A percentile compares a stretch with the other conserved stretches of the same genome.
phyloP scores from a whole-genome alignment of 2,797 vertebrate genomes.

The Pantherophis alleghaniensis region DNA sequence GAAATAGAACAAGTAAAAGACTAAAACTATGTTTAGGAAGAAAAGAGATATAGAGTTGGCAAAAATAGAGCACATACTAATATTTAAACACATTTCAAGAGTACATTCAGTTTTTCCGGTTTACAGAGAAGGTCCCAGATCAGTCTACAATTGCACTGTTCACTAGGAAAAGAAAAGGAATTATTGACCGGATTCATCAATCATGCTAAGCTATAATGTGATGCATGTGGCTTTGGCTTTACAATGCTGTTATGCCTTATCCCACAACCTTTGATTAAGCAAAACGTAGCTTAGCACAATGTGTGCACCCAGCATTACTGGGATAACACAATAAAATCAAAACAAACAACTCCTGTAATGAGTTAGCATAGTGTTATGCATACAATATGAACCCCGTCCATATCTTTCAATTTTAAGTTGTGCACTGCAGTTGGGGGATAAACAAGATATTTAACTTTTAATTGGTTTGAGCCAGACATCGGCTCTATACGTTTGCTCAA shows the following conservation, averaged over 20 bases:
- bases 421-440: neutral
- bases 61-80: neutral
- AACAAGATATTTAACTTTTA: neutral
- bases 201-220: neutral
- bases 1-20: neutral
- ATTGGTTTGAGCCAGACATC: neutral
- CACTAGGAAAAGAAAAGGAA: neutral
- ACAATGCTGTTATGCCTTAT: neutral
- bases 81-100: no score
- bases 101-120: neutral
- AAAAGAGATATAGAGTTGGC: neutral
- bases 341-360: neutral
- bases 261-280: neutral
- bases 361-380: neutral
- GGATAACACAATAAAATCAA: neutral
- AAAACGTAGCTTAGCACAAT: neutral
- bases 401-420: neutral
- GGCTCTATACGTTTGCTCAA: neutral
- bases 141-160: neutral
- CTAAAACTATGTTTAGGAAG: neutral
- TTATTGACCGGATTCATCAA: neutral
- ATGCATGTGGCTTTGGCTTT: neutral
- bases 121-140: neutral
- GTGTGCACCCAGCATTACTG: neutral
- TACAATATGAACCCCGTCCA: neutral